phyloP scores from a whole-genome alignment of 2,888 invertebrate genomes.

The Epinotia demarniana region DNA sequence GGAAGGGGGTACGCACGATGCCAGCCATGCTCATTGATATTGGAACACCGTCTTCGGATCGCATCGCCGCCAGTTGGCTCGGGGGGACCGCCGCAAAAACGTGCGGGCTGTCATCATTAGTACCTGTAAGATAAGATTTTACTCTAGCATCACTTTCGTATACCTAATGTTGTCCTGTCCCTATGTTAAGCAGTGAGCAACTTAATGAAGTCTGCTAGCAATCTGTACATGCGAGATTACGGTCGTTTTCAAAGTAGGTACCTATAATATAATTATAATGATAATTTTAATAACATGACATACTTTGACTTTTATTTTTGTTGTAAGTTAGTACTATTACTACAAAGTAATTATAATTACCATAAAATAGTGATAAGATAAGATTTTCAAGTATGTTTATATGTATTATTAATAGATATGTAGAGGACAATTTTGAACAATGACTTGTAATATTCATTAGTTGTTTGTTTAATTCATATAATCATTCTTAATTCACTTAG shows the following conservation, averaged over 20 bases:
- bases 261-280: conserved; percentile 44
- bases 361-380: conserved; percentile 62
- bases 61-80: background rate
- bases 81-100: conserved; percentile 22
- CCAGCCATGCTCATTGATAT: background rate
- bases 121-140: conserved; percentile 21
- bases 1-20: conserved; percentile 40
- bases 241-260: conserved; percentile 54
- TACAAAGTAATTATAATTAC: conserved; percentile 69
- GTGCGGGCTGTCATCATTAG: conserved; percentile 14
- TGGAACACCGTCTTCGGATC: background rate
- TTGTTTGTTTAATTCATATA: conserved; percentile 61
- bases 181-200: conserved; percentile 49
- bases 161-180: conserved; percentile 10
- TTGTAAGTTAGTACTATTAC: conserved; percentile 66
- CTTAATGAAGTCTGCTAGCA: conserved; percentile 29
- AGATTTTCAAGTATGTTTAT: conserved; percentile 68
- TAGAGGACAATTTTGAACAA: conserved; percentile 59
- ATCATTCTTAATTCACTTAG: conserved; percentile 58
- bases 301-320: conserved; percentile 53
- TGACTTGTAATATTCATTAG: conserved; percentile 57
- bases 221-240: conserved; percentile 46
- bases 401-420: conserved; percentile 57
- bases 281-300: conserved; percentile 48
- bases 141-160: conserved; percentile 19